Base-by-base conservation (phyloP, 2,113 vertebrate species). In the Seriola quinqueradiata region DNA sequence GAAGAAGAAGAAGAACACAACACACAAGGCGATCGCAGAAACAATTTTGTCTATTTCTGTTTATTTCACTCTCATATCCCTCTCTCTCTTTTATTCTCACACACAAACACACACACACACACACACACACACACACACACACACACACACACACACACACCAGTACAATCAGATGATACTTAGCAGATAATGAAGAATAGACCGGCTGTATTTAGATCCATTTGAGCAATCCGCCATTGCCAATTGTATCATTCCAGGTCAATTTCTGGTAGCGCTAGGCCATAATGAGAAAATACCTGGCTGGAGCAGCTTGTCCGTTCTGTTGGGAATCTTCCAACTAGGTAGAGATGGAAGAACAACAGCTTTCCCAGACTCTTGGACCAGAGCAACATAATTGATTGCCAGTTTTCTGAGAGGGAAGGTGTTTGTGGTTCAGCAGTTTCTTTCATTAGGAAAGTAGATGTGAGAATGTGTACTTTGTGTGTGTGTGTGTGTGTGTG, bases 261-360 rank as follows among this genome's bases (percentile, higher is more conserved):
- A 76, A 81, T 91, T 87, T 86, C 74, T 75, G 21, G 57, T 34
- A 69, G 79, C 3, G 2, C 36, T 32, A 3, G 67, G 59, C 79
- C 19, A 4, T 91, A 90, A 91, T 87, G 85, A 87, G 77, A 88
- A 82, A 82, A 79, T 66, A 50, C 79, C 70, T 84, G 74, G 79
- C 79, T 34, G 63, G 23, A 77, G 79, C 55, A 65, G 71, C 78
- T 65, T 23, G 70, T 81, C 77, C 83, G 68, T 32, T 89, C 81
- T 74, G 42, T 70, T 78, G 90, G 79, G 83, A 89, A 70, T 4
- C 40, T 59, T 87, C 84, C 84, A 89, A 81, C 67, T 48, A 90
- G 86, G 77, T 79, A 75, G 75, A 84, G 81, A 84, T 79, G 71
- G 79, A 86, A 69, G 83, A 89, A 78, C 78, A 84, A 75, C 84